Evolutionary conservation across 2,797 vertebrate genomes (phyloP), one percentile per base, ranked within the genome.

Genomic region (Cetoscarus ocellatus): DNA sequence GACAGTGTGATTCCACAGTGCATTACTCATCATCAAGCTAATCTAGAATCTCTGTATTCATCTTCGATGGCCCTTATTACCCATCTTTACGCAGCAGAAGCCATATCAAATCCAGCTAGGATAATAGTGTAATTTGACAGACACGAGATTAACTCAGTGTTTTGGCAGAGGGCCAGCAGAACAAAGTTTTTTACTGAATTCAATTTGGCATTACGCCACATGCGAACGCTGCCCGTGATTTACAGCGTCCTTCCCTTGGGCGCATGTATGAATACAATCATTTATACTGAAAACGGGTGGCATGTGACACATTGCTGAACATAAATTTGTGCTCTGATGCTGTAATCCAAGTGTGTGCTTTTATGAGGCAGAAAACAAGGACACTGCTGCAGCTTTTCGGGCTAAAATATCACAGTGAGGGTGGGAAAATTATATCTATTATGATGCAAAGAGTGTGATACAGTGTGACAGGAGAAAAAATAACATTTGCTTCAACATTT

Each of bases 161-260:
- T 73, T 70, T 90, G 86, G 85, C 77, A 73, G 68, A 43, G 48
- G 44, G 62, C 86, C 79, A 87, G 60, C 54, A 47, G 65, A 80
- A 60, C 54, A 67, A 71, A 14, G 65, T 83, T 71, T 47, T 47
- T 50, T 73, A 11, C 61, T 58, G 47, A 88, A 84, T 88, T 88
- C 59, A 76, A 86, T 87, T 85, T 86, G 86, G 84, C 80, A 34
- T 79, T 58, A 81, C 43, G 61, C 77, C 82, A 74, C 70, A 55
- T 72, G 71, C 75, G 71, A 85, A 72, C 62, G 27, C 60, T 52
- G 43, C 52, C 63, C 2, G 56, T 73, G 72, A 82, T 85, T 87
- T 70, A 73, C 56, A 0, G 9, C 15, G 63, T 80, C 74, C 70
- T 66, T 70, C 75, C 71, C 71, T 60, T 39, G n/a, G 67, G 59